Evolutionary conservation across 1,140 invertebrate species (phyloP).

Genomic region (Drosophila cardini): DNA sequence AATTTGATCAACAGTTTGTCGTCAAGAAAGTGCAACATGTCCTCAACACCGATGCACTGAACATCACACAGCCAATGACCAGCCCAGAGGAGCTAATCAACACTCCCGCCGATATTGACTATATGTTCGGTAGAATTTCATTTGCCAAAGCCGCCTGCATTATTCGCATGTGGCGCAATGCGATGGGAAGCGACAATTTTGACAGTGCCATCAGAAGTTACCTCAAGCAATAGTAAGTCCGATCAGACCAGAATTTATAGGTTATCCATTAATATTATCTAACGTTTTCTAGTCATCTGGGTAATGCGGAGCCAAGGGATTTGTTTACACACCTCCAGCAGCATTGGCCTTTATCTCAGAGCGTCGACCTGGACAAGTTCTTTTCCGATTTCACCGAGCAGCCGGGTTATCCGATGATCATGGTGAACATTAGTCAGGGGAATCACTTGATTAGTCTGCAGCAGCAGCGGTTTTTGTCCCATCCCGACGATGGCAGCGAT

Average conservation of each 20-base stretch:
- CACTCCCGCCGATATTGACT: constrained; percentile 82
- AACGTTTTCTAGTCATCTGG: constrained; percentile 23
- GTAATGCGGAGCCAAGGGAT: constrained; percentile 31
- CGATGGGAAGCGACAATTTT: constrained; percentile 88
- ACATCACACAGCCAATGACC: constrained; percentile 87
- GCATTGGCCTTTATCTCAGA: constrained; percentile 24
- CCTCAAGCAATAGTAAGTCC: constrained; percentile 85
- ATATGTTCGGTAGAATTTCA: constrained; percentile 86
- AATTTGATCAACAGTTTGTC: constrained; percentile 86
- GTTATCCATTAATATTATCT: neutral
- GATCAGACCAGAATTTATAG: neutral
- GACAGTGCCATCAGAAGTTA: constrained; percentile 87
- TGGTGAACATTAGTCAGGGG: constrained; percentile 81
- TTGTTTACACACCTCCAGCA: constrained; percentile 34
- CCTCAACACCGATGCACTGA: constrained; percentile 87
- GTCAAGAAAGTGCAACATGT: constrained; percentile 87
- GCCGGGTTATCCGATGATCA: constrained; percentile 94
- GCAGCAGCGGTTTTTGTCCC: constrained; percentile 86
- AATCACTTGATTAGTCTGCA: constrained; percentile 28
- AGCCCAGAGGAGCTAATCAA: constrained; percentile 77
- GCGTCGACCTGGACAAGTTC: constrained; percentile 43
- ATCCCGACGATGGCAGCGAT: constrained; percentile 70
- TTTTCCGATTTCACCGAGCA: constrained; percentile 94
- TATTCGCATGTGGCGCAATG: constrained; percentile 89
- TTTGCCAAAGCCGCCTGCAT: constrained; percentile 89